Evolutionary conservation across 2,797 vertebrate species (phyloP).

Genomic region (Anolis apletophallus): DNA sequence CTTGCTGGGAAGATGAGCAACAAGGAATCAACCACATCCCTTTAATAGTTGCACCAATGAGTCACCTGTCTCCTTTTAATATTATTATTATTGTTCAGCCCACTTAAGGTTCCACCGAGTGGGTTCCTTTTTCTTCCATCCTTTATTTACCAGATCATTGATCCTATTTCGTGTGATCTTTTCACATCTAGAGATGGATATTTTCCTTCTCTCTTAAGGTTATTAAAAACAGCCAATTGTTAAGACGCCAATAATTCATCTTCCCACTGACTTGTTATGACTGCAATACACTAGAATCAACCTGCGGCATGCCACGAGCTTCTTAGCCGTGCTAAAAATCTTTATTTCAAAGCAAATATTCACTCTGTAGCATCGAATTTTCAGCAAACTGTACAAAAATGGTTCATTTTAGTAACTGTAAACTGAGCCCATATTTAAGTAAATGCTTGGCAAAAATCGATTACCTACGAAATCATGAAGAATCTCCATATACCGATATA

Average conservation of each 20-base stretch:
- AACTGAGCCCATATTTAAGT: not conserved
- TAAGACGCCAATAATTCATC: too few relatives aligned
- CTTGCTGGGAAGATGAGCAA: not conserved
- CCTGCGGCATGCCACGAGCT: not conserved
- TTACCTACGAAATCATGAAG: not conserved
- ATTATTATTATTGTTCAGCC: not conserved
- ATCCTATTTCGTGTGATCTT: too few relatives aligned
- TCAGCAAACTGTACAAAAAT: not conserved
- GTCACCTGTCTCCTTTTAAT: not conserved
- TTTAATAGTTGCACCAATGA: conserved; percentile 11
- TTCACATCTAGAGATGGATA: not conserved
- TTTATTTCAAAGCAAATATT: not conserved
- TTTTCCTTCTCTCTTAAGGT: not conserved
- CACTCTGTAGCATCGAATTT: too few relatives aligned
- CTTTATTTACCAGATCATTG: not conserved
- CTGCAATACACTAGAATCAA: not conserved
- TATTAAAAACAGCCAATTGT: not conserved
- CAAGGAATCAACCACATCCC: not conserved
- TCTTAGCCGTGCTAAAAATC: too few relatives aligned
- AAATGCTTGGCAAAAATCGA: not conserved
- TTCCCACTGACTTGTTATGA: not conserved
- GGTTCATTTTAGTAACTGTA: not conserved
- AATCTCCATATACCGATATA: not conserved
- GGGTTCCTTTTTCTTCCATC: not conserved
- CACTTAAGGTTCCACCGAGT: not conserved